These are phyloP conservation scores for Rhagoletis pomonella DNA, from an alignment of 1,140 invertebrate species.

Conservation along the genomic window DNA sequence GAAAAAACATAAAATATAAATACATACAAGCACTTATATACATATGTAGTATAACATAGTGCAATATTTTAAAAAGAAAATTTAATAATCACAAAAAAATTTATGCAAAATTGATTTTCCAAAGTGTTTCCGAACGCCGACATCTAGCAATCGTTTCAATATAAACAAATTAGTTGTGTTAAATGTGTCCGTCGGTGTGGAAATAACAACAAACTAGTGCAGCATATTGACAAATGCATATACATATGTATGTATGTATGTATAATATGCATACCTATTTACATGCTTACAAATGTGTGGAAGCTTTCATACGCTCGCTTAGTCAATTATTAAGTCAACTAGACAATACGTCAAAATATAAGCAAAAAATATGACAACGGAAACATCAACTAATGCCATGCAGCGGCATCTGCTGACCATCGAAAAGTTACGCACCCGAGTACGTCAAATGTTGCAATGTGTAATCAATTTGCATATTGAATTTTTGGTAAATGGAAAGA, in stretches of 20 bases:
- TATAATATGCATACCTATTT: slow-evolving; percentile 42
- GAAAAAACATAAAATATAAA: not conserved
- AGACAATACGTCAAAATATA: slow-evolving; percentile 41
- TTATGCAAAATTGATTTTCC: not conserved
- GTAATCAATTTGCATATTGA: slow-evolving; percentile 74
- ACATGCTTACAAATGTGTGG: slow-evolving; percentile 27
- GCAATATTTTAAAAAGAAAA: not conserved
- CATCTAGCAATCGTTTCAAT: not conserved
- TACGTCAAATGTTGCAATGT: slow-evolving; percentile 72
- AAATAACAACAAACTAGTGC: slow-evolving; percentile 15
- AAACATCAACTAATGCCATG: slow-evolving; percentile 63
- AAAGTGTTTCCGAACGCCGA: not conserved
- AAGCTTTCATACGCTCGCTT: slow-evolving; percentile 23
- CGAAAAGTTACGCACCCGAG: slow-evolving; percentile 68
- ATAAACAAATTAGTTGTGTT: not conserved
- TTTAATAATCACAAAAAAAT: not conserved
- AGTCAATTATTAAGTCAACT: slow-evolving; percentile 43
- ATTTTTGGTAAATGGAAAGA: slow-evolving; percentile 67
- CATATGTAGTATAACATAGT: too few relatives aligned
- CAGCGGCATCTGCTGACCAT: slow-evolving; percentile 65
- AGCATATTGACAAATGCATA: not conserved
- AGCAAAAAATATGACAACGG: slow-evolving; percentile 41
- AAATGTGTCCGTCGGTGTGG: not conserved
- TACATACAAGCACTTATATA: not conserved
- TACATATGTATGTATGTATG: not conserved